A percentile compares a stretch with the other conserved stretches of the same genome.
Evolutionary conservation across 2,888 invertebrate genomes (phyloP).

Genomic region (Cosmia pyralina): DNA sequence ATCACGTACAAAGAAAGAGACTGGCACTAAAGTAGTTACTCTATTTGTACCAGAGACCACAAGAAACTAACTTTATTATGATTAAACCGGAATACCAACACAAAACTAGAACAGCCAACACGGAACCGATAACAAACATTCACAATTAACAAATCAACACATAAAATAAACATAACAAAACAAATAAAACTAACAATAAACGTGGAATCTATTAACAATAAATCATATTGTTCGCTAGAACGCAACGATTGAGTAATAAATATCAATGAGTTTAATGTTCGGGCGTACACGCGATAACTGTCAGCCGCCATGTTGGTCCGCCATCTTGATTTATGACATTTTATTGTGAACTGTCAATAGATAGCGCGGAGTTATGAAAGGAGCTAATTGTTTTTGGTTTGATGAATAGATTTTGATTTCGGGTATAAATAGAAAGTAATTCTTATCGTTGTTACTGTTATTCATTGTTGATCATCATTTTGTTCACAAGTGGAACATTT

Average conservation of each 20-base stretch:
- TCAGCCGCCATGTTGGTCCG: constrained; percentile 87
- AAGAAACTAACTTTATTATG: constrained; percentile 49
- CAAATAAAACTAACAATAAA: constrained; percentile 84
- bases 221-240: constrained; percentile 81
- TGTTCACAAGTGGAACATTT: neutral
- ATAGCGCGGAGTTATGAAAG: constrained; percentile 71
- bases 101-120: constrained; percentile 51
- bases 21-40: constrained; percentile 27
- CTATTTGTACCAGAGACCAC: constrained; percentile 36
- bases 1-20: constrained; percentile 14
- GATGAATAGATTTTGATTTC: constrained; percentile 40
- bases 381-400: constrained; percentile 61
- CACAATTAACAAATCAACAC: constrained; percentile 63
- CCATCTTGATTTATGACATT: constrained; percentile 87
- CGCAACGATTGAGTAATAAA: constrained; percentile 89
- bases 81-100: constrained; percentile 43
- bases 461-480: constrained; percentile 11
- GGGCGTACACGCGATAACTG: constrained; percentile 88
- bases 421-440: constrained; percentile 16
- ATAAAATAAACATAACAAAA: constrained; percentile 65
- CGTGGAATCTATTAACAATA: constrained; percentile 85
- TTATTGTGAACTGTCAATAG: constrained; percentile 85
- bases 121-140: constrained; percentile 60
- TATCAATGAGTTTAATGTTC: constrained; percentile 90
- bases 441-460: neutral